A percentile compares a stretch with the other conserved stretches of the same genome.
Evolutionary conservation across 2,797 vertebrate species (phyloP).

Genomic region (Acipenser transmontanus): DNA sequence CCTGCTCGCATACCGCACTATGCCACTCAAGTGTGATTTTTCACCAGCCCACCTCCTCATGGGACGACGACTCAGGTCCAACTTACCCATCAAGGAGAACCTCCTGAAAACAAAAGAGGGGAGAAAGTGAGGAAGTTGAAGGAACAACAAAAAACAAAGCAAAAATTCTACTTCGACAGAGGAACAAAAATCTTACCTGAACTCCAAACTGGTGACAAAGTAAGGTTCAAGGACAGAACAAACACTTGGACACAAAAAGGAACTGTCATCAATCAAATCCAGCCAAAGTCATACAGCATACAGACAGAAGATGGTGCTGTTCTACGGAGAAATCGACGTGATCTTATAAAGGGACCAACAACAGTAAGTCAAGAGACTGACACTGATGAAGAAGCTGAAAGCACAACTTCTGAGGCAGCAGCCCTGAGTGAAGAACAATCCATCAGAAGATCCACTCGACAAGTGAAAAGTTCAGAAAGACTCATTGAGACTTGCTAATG

Average conservation of each 20-base stretch:
- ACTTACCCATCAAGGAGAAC: constrained; percentile 16
- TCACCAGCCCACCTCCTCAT: constrained; percentile 20
- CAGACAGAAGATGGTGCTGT: too few relatives aligned
- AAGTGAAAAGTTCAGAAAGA: too few relatives aligned
- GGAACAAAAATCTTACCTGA: constrained; percentile 12
- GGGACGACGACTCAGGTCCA: constrained; percentile 13
- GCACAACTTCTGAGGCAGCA: too few relatives aligned
- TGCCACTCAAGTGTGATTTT: constrained; percentile 20
- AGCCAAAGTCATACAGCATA: too few relatives aligned
- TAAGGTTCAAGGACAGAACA: constrained; percentile 15
- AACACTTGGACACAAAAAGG: constrained; percentile 12
- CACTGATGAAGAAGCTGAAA: too few relatives aligned
- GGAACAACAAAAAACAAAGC: neutral
- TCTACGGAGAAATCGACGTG: too few relatives aligned
- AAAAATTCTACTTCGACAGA: constrained; percentile 12
- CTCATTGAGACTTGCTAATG: too few relatives aligned
- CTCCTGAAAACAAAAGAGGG: constrained; percentile 14
- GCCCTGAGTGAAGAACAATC: too few relatives aligned
- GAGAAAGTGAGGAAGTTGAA: neutral
- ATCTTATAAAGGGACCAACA: too few relatives aligned
- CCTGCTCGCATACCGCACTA: constrained; percentile 19
- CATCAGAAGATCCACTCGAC: too few relatives aligned
- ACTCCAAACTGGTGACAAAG: constrained; percentile 6
- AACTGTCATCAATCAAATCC: too few relatives aligned
- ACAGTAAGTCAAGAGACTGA: too few relatives aligned